Evolutionary conservation across 2,113 vertebrate genomes (phyloP).

Genomic region (Podocnemis expansa): DNA sequence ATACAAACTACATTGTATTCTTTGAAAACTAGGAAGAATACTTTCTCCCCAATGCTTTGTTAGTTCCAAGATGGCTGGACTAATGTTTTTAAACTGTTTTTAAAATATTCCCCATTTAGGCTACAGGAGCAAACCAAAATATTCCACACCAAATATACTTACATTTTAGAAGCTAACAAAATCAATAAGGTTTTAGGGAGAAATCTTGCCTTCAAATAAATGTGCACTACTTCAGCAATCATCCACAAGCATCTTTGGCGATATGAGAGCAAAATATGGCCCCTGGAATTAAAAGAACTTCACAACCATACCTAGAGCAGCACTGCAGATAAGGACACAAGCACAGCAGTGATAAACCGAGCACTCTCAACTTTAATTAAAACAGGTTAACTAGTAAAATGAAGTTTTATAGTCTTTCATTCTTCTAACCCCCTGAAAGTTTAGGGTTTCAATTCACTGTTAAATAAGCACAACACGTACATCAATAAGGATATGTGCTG

Average conservation of each 20-base stretch:
- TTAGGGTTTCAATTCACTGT: neutral
- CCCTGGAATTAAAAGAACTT: neutral
- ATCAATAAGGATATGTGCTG: neutral
- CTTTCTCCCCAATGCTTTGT: fast-evolving
- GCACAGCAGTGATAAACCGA: neutral
- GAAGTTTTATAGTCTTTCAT: neutral
- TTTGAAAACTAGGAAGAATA: neutral
- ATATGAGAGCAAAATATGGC: neutral
- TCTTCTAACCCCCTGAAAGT: neutral
- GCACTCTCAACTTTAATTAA: neutral
- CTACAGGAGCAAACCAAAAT: neutral
- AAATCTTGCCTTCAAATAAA: neutral
- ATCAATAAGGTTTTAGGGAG: neutral
- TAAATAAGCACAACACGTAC: neutral
- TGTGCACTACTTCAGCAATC: neutral
- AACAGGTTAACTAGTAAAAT: neutral
- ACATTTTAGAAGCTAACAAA: neutral
- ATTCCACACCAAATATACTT: neutral
- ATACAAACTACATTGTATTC: neutral
- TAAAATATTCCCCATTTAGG: neutral
- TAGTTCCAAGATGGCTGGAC: neutral
- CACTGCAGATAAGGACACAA: neutral
- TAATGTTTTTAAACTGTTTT: neutral
- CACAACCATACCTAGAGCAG: neutral
- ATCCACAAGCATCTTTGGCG: neutral